Percentiles rank a stretch among this genome's conserved stretches.
Evolutionary conservation across 2,888 invertebrate genomes (phyloP).

Genomic region (Isotomurus palustris): DNA sequence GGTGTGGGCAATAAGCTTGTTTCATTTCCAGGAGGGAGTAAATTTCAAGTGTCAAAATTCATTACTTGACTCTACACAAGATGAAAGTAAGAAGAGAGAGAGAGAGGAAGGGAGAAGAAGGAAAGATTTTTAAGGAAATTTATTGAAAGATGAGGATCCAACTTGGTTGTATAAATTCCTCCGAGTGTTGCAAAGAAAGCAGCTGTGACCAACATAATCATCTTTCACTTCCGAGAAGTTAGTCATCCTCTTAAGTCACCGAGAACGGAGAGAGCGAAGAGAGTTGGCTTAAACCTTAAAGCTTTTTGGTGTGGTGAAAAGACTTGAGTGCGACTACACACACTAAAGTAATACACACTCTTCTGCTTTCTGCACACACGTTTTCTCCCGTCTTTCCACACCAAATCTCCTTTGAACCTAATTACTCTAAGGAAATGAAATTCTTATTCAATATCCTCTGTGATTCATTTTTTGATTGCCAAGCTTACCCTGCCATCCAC

Average conservation of each 20-base stretch:
- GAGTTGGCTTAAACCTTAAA: not conserved
- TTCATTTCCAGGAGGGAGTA: too few relatives aligned
- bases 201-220: conserved; percentile 8
- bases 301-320: not conserved
- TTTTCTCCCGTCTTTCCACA: not conserved
- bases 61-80: too few relatives aligned
- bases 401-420: not conserved
- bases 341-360: not conserved
- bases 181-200: not conserved
- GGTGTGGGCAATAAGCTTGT: too few relatives aligned
- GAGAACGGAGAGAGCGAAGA: too few relatives aligned
- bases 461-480: conserved; percentile 11
- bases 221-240: too few relatives aligned
- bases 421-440: conserved; percentile 9
- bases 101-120: not conserved
- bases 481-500: too few relatives aligned
- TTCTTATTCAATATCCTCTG: conserved; percentile 6
- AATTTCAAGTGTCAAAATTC: conserved; percentile 11
- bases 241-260: too few relatives aligned
- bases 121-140: not conserved
- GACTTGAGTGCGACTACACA: not conserved
- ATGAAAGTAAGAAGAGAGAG: not conserved
- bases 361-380: not conserved
- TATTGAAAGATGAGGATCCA: not conserved
- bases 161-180: not conserved